phyloP scores from a whole-genome alignment of 2,113 vertebrate genomes.

The Malurus cyaneus region DNA sequence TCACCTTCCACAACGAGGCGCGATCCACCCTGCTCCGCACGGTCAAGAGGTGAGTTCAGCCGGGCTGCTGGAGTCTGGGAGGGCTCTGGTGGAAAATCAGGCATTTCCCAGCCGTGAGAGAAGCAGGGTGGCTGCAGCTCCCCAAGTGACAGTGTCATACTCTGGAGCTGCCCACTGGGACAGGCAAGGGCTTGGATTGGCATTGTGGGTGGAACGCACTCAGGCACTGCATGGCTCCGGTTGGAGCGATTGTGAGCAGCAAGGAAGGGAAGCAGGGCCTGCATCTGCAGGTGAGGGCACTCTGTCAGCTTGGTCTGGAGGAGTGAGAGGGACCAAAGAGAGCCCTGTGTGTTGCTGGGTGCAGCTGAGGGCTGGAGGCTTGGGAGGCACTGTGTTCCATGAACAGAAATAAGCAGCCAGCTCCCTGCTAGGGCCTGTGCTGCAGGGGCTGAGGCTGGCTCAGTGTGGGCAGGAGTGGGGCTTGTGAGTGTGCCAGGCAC shows the following conservation, averaged over 20 bases:
- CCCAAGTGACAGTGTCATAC: neutral
- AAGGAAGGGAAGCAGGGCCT: neutral
- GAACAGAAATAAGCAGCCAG: neutral
- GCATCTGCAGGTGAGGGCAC: neutral
- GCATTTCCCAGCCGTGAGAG: neutral
- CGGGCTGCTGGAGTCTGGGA: neutral
- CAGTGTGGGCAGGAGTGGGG: neutral
- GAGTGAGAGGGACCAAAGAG: neutral
- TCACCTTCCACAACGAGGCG: slow-evolving; percentile 98
- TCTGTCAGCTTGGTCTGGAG: neutral
- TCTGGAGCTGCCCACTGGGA: neutral
- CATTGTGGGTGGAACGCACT: neutral
- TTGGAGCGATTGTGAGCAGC: rapidly evolving
- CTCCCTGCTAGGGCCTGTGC: neutral
- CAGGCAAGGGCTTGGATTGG: neutral
- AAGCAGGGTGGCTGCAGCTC: neutral
- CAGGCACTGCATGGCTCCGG: rapidly evolving
- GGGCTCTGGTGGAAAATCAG: neutral
- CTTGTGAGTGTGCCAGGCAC: neutral
- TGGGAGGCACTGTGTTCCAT: neutral
- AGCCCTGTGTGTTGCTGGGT: neutral
- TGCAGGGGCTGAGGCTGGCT: neutral
- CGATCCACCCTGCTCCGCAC: slow-evolving; percentile 95
- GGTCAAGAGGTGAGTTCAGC: slow-evolving; percentile 83
- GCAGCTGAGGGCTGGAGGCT: neutral